These are phyloP conservation scores for Drosophila greeni DNA, from an alignment of 2,888 invertebrate genomes.

Conservation along the genomic window DNA sequence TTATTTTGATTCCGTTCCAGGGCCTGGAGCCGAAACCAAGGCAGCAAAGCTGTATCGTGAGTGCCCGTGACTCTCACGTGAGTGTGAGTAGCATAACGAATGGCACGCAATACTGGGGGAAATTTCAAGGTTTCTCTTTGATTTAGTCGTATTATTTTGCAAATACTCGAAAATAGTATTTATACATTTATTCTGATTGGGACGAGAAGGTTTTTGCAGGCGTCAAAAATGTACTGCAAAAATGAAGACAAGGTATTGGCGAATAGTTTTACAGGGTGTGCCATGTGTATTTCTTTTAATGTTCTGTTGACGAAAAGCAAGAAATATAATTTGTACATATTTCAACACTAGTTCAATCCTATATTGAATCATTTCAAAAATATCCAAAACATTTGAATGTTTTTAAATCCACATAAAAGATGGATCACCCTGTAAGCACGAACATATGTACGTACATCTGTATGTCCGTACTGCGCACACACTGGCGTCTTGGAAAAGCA, in stretches of 20 bases:
- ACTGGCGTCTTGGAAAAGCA: conserved; percentile 28
- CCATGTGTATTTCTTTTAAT: neutral
- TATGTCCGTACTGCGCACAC: conserved; percentile 12
- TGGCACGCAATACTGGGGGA: neutral
- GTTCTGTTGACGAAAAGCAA: too few relatives aligned
- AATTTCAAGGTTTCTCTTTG: neutral
- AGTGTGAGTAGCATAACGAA: neutral
- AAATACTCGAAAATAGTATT: conserved; percentile 1
- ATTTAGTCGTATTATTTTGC: neutral
- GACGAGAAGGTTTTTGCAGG: neutral
- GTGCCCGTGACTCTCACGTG: conserved; percentile 2
- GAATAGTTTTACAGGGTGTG: neutral
- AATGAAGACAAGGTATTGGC: neutral
- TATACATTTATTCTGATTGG: neutral
- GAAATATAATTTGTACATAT: too few relatives aligned
- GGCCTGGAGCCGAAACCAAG: conserved; percentile 18
- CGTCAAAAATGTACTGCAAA: neutral
- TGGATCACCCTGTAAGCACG: neutral
- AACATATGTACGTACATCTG: conserved; percentile 3
- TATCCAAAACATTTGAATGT: neutral
- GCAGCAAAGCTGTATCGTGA: conserved; percentile 4
- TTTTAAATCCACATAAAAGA: conserved; percentile 3
- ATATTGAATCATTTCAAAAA: neutral
- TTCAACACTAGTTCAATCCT: neutral
- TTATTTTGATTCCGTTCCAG: conserved; percentile 32